These are phyloP conservation scores for Clarias macrocephalus DNA, from an alignment of 2,113 vertebrate genomes.

Conservation along the genomic window DNA sequence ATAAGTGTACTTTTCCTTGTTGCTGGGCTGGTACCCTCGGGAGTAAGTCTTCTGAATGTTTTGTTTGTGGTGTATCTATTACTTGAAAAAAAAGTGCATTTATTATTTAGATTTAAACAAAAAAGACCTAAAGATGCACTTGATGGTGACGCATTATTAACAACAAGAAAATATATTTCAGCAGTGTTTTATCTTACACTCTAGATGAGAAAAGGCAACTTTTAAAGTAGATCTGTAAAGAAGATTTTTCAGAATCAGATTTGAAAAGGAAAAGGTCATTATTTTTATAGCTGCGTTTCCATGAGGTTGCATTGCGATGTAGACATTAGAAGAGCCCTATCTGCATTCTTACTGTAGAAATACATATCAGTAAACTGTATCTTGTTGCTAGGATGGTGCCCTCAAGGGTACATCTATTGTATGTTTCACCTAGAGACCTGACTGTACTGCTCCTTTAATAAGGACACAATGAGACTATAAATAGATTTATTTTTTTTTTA, in stretches of 20 bases:
- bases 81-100: neutral
- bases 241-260: neutral
- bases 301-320: neutral
- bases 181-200: neutral
- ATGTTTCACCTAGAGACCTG: neutral
- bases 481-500: neutral
- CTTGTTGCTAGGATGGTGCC: neutral
- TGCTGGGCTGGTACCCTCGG: neutral
- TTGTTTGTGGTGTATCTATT: neutral
- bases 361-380: neutral
- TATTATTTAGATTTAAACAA: neutral
- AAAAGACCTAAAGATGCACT: neutral
- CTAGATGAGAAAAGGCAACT: neutral
- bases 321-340: neutral
- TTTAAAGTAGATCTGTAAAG: neutral
- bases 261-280: neutral
- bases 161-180: neutral
- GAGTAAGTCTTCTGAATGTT: neutral
- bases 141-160: neutral
- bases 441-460: neutral
- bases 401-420: neutral
- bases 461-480: neutral
- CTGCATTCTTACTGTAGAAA: neutral
- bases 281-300: neutral
- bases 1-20: neutral